phyloP scores from a whole-genome alignment of 2,113 vertebrate species.

The Sander vitreus region DNA sequence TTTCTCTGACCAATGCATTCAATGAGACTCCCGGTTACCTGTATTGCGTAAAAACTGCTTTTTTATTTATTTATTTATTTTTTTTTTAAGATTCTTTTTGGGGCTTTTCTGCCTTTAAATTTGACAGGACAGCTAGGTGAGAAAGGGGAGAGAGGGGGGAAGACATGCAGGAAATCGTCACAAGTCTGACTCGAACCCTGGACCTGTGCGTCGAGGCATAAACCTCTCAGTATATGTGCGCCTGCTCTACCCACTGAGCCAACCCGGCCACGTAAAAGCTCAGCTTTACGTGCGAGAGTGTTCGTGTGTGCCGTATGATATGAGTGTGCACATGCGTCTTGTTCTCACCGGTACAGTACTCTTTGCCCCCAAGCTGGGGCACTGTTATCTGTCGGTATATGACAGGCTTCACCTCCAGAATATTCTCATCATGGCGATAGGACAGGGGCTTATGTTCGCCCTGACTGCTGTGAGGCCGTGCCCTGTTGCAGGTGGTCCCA shows the following conservation, averaged over 20 bases:
- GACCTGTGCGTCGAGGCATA: too few relatives aligned
- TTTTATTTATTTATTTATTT: too few relatives aligned
- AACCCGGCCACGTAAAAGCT: too few relatives aligned
- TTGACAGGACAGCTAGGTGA: too few relatives aligned
- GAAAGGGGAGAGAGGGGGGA: too few relatives aligned
- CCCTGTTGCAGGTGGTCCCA: constrained; percentile 80
- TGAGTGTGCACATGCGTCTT: background rate
- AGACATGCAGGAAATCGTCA: too few relatives aligned
- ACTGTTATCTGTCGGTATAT: constrained; percentile 91
- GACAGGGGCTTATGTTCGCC: constrained; percentile 84
- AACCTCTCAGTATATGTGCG: too few relatives aligned
- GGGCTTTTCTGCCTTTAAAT: too few relatives aligned
- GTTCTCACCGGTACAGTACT: constrained; percentile 91
- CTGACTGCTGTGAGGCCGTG: constrained; percentile 84
- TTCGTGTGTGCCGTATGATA: background rate
- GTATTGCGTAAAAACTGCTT: too few relatives aligned
- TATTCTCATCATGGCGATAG: constrained; percentile 94
- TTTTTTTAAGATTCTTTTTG: too few relatives aligned
- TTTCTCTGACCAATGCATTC: background rate
- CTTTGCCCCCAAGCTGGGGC: constrained; percentile 87
- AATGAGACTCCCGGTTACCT: background rate
- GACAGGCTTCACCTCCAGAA: constrained; percentile 89
- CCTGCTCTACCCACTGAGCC: too few relatives aligned
- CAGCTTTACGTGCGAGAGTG: background rate
- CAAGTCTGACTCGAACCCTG: too few relatives aligned